Percentiles rank a stretch among this genome's conserved stretches.
These are phyloP conservation scores for Drosophila littoralis DNA, from an alignment of 1,140 invertebrate genomes.

Conservation along the genomic window DNA sequence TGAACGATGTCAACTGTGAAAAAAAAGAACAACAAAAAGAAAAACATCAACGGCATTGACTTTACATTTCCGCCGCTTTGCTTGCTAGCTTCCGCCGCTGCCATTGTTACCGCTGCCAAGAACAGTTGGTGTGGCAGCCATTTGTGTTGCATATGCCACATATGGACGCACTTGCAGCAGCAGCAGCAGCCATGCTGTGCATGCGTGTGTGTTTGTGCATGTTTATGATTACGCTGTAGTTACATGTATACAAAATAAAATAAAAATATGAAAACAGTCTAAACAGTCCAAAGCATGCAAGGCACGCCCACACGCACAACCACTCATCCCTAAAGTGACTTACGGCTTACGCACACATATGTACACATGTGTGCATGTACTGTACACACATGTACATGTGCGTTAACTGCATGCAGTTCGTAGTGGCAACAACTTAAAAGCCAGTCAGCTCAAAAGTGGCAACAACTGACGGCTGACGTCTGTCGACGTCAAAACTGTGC, in stretches of 20 bases:
- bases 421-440: slow-evolving; percentile 70
- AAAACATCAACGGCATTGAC: slow-evolving; percentile 69
- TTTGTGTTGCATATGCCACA: slow-evolving; percentile 57
- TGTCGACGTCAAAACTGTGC: slow-evolving; percentile 45
- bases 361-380: slow-evolving; percentile 1
- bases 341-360: slow-evolving; percentile 31
- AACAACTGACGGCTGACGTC: slow-evolving; percentile 56
- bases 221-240: slow-evolving; percentile 27
- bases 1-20: slow-evolving; percentile 18
- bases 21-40: slow-evolving; percentile 39
- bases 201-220: slow-evolving; percentile 23
- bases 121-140: slow-evolving; percentile 45
- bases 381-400: slow-evolving; percentile 6
- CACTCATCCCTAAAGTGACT: slow-evolving; percentile 24
- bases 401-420: slow-evolving; percentile 55
- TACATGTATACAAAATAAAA: slow-evolving; percentile 49
- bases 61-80: slow-evolving; percentile 80
- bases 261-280: slow-evolving; percentile 36
- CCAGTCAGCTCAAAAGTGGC: slow-evolving; percentile 74
- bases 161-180: slow-evolving; percentile 33
- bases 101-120: slow-evolving; percentile 34
- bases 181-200: slow-evolving; percentile 3
- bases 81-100: slow-evolving; percentile 59
- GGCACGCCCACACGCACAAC: not conserved
- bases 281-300: slow-evolving; percentile 31